Evolutionary conservation across 2,888 invertebrate species (phyloP).

Genomic region (Nomada fucata): DNA sequence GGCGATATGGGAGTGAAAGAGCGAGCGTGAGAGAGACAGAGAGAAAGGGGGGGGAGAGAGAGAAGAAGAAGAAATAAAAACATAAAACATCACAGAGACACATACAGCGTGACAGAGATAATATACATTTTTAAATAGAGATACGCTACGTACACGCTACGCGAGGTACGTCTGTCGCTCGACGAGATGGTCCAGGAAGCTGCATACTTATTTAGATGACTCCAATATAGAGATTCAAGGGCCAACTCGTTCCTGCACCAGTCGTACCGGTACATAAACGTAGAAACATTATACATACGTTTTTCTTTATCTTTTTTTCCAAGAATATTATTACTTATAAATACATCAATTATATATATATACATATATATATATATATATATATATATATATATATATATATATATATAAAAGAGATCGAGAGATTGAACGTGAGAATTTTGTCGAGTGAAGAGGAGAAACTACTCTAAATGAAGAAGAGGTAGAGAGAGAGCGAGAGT

Average conservation of each 20-base stretch:
- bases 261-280: slow-evolving; percentile 73
- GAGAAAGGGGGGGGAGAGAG: slow-evolving; percentile 5
- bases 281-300: slow-evolving; percentile 79
- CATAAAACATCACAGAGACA: slow-evolving; percentile 68
- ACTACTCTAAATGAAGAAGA: slow-evolving; percentile 70
- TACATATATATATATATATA: slow-evolving; percentile 65
- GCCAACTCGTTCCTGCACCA: slow-evolving; percentile 75
- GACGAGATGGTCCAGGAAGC: slow-evolving; percentile 72
- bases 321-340: slow-evolving; percentile 81
- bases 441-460: slow-evolving; percentile 67
- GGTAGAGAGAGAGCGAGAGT: slow-evolving; percentile 56
- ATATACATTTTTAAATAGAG: slow-evolving; percentile 76
- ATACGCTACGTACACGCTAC: slow-evolving; percentile 72
- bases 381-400: slow-evolving; percentile 62
- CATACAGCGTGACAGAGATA: slow-evolving; percentile 54
- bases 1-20: slow-evolving; percentile 18
- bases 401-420: slow-evolving; percentile 62
- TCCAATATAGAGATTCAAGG: slow-evolving; percentile 55
- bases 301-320: slow-evolving; percentile 69
- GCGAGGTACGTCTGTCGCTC: slow-evolving; percentile 70
- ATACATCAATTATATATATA: slow-evolving; percentile 75
- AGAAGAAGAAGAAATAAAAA: slow-evolving; percentile 42
- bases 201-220: slow-evolving; percentile 50
- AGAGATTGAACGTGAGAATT: slow-evolving; percentile 63
- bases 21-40: slow-evolving; percentile 18